These are phyloP conservation scores for Synodontis membranacea DNA, from an alignment of 2,113 vertebrate genomes.

Conservation along the genomic window DNA sequence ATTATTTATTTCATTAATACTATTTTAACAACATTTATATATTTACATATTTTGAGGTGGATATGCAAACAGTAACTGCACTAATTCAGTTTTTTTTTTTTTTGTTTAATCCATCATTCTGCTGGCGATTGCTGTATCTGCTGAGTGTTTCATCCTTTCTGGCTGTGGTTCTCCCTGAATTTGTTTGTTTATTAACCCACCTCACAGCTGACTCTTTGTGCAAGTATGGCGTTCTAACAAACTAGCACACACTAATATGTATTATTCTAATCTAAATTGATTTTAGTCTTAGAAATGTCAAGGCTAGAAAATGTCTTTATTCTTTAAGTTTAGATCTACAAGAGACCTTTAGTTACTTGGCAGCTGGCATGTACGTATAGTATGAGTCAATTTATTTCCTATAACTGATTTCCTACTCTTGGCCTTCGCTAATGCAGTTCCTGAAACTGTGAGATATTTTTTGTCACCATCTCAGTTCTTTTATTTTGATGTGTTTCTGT, in stretches of 20 bases:
- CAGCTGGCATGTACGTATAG: not conserved
- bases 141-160: not conserved
- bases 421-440: not conserved
- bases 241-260: not conserved
- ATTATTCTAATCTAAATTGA: no score
- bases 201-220: not conserved
- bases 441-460: not conserved
- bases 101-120: not conserved
- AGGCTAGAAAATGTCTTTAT: not conserved
- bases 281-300: not conserved
- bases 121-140: slow-evolving; percentile 41
- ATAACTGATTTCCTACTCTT: no score
- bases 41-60: slow-evolving; percentile 51
- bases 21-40: not conserved
- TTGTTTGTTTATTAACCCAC: slow-evolving; percentile 23
- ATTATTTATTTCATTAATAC: not conserved
- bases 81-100: slow-evolving; percentile 39
- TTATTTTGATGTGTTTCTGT: slow-evolving; percentile 58
- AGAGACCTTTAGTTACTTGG: not conserved
- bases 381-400: no score
- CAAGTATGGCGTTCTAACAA: slow-evolving; percentile 3
- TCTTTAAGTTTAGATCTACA: not conserved
- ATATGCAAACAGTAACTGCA: slow-evolving; percentile 66
- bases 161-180: slow-evolving; percentile 57
- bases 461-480: slow-evolving; percentile 1